phyloP scores from a whole-genome alignment of 2,797 vertebrate genomes.

The Erpetoichthys calabaricus region DNA sequence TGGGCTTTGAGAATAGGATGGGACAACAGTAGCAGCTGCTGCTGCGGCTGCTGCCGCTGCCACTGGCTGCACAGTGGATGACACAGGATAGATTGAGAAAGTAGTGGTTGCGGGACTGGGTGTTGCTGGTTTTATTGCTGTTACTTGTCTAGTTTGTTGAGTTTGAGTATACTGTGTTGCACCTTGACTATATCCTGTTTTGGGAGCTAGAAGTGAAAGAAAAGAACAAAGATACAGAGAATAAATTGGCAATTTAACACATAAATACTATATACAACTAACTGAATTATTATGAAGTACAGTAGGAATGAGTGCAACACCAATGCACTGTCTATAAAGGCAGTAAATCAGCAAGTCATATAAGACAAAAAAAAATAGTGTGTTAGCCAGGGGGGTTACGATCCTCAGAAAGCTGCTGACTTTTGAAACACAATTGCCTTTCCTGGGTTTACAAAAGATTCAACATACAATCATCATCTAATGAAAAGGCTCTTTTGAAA shows the following conservation, averaged over 20 bases:
- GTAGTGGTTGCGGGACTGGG: constrained; percentile 88
- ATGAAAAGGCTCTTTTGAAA: no score
- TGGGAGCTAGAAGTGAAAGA: constrained; percentile 53
- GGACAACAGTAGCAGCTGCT: constrained; percentile 70
- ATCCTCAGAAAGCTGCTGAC: no score
- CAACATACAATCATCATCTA: no score
- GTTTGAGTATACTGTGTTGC: constrained; percentile 87
- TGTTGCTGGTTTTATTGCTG: constrained; percentile 89
- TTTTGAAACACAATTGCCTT: no score
- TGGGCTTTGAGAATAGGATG: constrained; percentile 89
- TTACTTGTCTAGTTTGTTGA: constrained; percentile 90
- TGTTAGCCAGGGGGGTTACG: no score
- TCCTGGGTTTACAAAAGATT: no score
- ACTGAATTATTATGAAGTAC: no score
- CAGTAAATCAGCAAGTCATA: no score
- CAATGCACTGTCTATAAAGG: no score
- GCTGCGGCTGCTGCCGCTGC: constrained; percentile 48
- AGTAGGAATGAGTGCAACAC: no score
- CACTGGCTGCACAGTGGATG: constrained; percentile 84
- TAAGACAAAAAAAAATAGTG: no score
- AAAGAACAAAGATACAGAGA: not conserved
- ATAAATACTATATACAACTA: no score
- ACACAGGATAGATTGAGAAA: constrained; percentile 93
- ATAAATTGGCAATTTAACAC: not conserved
- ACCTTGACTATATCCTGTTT: constrained; percentile 88